Percentiles rank a stretch among this genome's conserved stretches.
phyloP scores from a whole-genome alignment of 2,888 invertebrate genomes.

The Eristalis pertinax region DNA sequence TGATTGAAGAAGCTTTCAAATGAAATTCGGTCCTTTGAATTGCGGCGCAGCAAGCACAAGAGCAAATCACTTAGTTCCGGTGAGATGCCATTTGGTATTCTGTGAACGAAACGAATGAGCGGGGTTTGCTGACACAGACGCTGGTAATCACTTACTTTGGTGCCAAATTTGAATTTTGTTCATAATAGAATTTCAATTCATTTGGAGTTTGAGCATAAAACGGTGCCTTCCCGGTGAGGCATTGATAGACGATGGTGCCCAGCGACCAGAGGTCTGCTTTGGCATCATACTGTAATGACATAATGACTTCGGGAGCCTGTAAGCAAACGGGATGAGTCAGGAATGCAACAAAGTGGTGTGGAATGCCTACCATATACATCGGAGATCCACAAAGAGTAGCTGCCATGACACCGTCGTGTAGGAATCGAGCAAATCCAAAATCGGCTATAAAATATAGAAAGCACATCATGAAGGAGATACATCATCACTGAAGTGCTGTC shows the following conservation, averaged over 20 bases:
- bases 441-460: conserved; percentile 92
- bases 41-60: conserved; percentile 92
- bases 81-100: conserved; percentile 97
- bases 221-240: conserved; percentile 98
- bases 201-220: conserved; percentile 99
- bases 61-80: conserved; percentile 93
- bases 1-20: conserved; percentile 98
- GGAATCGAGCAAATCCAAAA: conserved; percentile 99
- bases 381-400: conserved; percentile 99
- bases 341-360: not conserved
- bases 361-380: conserved; percentile 97
- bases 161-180: conserved; percentile 94
- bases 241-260: conserved; percentile 99
- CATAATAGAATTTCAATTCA: conserved; percentile 97
- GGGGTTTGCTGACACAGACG: not conserved
- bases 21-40: conserved; percentile 96
- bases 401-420: conserved; percentile 99
- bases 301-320: conserved; percentile 98
- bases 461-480: no score
- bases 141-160: conserved; percentile 87
- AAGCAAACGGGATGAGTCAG: not conserved
- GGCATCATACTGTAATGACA: conserved; percentile 99
- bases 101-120: conserved; percentile 78
- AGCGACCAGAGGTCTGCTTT: conserved; percentile 99
- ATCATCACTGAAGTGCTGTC: no score